These are phyloP conservation scores for Nomada flava DNA, from an alignment of 2,888 invertebrate genomes.

Conservation along the genomic window DNA sequence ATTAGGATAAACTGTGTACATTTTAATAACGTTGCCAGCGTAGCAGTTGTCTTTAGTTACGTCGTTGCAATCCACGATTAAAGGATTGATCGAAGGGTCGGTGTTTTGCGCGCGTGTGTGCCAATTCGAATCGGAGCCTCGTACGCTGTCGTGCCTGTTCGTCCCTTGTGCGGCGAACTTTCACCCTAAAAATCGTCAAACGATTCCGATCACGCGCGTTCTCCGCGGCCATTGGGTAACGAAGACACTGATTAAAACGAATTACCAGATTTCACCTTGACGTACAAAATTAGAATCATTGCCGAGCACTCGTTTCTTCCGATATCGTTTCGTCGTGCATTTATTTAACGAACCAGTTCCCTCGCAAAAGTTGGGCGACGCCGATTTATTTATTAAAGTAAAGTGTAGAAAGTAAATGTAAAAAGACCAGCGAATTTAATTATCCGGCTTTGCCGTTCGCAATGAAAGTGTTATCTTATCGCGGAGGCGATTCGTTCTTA, in stretches of 20 bases:
- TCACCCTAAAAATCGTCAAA: conserved; percentile 60
- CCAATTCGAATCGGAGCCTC: conserved; percentile 36
- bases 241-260: not conserved
- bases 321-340: too few relatives aligned
- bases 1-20: conserved; percentile 28
- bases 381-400: too few relatives aligned
- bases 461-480: too few relatives aligned
- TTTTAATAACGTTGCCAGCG: conserved; percentile 17
- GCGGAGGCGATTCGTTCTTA: too few relatives aligned
- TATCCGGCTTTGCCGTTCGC: too few relatives aligned
- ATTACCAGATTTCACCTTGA: too few relatives aligned
- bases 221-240: conserved; percentile 27
- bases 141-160: conserved; percentile 53
- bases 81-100: conserved; percentile 29
- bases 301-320: too few relatives aligned
- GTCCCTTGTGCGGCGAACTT: conserved; percentile 42
- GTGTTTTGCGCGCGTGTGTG: conserved; percentile 41
- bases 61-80: conserved; percentile 40
- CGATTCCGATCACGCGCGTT: conserved; percentile 78
- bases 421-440: too few relatives aligned
- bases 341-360: too few relatives aligned
- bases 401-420: too few relatives aligned
- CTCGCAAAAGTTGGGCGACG: too few relatives aligned
- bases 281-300: too few relatives aligned
- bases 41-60: conserved; percentile 44